Conservation (phyloP, 2,113 vertebrate species). For the Pan troglodytes region DNA sequence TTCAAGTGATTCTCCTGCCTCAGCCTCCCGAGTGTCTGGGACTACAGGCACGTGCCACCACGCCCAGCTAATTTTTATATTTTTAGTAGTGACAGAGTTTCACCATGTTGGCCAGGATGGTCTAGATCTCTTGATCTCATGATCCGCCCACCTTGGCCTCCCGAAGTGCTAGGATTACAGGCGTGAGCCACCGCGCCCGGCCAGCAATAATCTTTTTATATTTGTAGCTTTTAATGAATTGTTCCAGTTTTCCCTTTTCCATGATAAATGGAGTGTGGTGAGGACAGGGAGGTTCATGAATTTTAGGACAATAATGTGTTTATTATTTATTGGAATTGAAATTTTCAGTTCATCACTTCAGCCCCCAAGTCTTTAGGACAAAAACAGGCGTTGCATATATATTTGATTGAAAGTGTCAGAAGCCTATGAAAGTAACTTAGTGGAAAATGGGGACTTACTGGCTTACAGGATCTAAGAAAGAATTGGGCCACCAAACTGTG, state of each 20-base stretch:
- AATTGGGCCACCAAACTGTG: neutral
- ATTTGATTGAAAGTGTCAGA: neutral
- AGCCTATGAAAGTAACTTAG: slow-evolving; percentile 12
- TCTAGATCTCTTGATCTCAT: too few relatives aligned
- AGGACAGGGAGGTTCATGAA: neutral
- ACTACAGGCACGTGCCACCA: too few relatives aligned
- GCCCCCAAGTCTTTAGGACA: neutral
- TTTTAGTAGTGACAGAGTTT: too few relatives aligned
- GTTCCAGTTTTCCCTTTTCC: neutral
- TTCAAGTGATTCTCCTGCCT: too few relatives aligned
- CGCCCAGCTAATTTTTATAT: too few relatives aligned
- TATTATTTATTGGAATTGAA: slow-evolving; percentile 22
- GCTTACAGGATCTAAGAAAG: neutral
- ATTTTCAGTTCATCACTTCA: neutral
- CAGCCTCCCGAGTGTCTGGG: too few relatives aligned
- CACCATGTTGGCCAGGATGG: too few relatives aligned
- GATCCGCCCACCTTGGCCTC: too few relatives aligned
- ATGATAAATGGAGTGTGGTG: neutral
- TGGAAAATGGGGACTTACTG: neutral
- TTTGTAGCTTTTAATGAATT: slow-evolving; percentile 42
- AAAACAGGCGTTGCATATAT: neutral
- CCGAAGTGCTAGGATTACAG: too few relatives aligned
- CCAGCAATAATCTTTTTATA: neutral
- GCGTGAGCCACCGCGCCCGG: too few relatives aligned
- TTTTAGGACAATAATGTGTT: slow-evolving; percentile 11